These are phyloP conservation scores for Hermodice carunculata DNA, from an alignment of 2,888 invertebrate species.

Conservation along the genomic window DNA sequence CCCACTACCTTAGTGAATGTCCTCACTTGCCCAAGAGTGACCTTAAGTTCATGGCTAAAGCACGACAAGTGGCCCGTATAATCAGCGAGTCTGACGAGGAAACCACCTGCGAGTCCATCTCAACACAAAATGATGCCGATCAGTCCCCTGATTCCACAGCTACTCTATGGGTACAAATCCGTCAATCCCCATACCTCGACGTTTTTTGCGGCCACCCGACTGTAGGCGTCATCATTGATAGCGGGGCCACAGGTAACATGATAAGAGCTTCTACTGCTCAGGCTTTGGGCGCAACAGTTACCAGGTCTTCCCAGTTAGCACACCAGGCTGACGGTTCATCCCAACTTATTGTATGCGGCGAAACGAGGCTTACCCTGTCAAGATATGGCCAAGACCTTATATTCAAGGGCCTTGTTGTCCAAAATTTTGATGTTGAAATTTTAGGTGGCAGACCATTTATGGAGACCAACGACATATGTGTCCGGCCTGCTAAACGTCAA, in stretches of 20 bases:
- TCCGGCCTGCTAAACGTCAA: constrained; percentile 11
- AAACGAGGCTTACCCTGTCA: not conserved
- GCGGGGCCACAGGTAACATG: no score
- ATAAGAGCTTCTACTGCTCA: not conserved
- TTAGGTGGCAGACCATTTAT: constrained; percentile 31
- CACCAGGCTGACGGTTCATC: not conserved
- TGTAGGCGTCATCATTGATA: constrained; percentile 35
- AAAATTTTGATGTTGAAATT: constrained; percentile 21
- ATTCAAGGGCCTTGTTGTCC: constrained; percentile 24
- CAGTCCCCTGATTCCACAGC: not conserved
- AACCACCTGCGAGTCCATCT: no score
- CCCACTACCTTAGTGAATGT: constrained; percentile 37
- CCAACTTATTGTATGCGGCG: not conserved
- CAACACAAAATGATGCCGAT: no score
- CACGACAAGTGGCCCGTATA: no score
- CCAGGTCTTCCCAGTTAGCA: not conserved
- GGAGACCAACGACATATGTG: constrained; percentile 19
- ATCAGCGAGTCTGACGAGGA: no score
- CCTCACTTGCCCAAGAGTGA: constrained; percentile 35
- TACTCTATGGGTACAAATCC: constrained; percentile 31
- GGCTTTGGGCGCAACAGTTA: not conserved
- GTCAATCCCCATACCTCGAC: constrained; percentile 35
- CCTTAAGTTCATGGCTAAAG: constrained; percentile 27
- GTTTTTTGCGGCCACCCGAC: constrained; percentile 35
- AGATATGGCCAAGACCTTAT: not conserved